Percentiles rank a stretch among this genome's conserved stretches.
phyloP scores from a whole-genome alignment of 2,797 vertebrate species.

The Botia almorhae region DNA sequence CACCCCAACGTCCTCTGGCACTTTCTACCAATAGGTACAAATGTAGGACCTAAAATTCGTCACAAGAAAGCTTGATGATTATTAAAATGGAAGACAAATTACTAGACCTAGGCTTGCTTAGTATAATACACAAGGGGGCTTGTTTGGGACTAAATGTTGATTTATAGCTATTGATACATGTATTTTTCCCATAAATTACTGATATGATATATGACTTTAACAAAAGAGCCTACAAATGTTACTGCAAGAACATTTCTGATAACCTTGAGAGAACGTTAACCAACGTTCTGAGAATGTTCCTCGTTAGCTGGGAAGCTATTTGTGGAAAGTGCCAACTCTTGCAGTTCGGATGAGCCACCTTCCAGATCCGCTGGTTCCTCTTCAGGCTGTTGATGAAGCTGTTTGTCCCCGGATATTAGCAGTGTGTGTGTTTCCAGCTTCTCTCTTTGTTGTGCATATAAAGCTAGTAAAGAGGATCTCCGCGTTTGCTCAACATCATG shows the following conservation, averaged over 20 bases:
- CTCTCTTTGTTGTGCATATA: slow-evolving; percentile 47
- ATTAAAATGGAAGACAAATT: too few species aligned
- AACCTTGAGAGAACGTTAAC: too few species aligned
- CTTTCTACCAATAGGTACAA: background rate
- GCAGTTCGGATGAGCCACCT: background rate
- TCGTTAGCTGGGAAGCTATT: background rate
- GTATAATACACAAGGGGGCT: too few species aligned
- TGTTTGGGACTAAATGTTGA: too few species aligned
- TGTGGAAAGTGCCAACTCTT: slow-evolving; percentile 4
- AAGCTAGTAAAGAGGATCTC: slow-evolving; percentile 42
- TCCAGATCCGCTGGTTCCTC: background rate
- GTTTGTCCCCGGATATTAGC: slow-evolving; percentile 33
- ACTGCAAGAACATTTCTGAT: too few species aligned
- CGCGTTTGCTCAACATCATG: slow-evolving; percentile 52
- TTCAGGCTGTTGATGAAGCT: slow-evolving; percentile 44
- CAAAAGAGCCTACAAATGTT: too few species aligned
- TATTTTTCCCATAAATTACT: too few species aligned
- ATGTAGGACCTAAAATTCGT: background rate
- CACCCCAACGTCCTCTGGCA: background rate
- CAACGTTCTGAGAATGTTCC: too few species aligned
- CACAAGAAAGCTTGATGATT: too few species aligned
- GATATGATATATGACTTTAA: too few species aligned
- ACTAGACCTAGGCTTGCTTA: too few species aligned
- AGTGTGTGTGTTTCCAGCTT: slow-evolving; percentile 30
- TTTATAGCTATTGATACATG: too few species aligned